These are phyloP conservation scores for Heliconius hewitsoni DNA, from an alignment of 1,140 invertebrate species.

Conservation along the genomic window DNA sequence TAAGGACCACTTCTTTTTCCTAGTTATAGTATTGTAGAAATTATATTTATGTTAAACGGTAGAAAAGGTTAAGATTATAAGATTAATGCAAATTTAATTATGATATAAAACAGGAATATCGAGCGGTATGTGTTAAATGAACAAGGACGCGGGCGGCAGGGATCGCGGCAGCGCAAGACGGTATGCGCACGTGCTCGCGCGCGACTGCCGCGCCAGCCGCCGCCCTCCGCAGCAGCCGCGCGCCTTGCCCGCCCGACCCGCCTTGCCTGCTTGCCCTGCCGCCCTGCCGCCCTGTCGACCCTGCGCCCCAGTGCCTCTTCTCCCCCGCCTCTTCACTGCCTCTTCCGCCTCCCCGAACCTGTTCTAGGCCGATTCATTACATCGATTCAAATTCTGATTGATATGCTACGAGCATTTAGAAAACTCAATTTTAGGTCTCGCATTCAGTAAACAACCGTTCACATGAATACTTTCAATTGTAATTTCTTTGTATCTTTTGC, in stretches of 20 bases:
- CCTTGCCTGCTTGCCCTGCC: slow-evolving; percentile 41
- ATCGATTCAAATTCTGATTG: slow-evolving; percentile 45
- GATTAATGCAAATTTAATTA: slow-evolving; percentile 29
- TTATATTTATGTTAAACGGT: background rate
- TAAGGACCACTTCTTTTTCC: slow-evolving; percentile 44
- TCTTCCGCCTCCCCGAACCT: slow-evolving; percentile 27
- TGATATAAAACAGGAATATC: slow-evolving; percentile 54
- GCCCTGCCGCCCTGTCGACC: slow-evolving; percentile 32
- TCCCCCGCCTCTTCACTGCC: background rate
- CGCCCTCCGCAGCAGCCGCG: slow-evolving; percentile 51
- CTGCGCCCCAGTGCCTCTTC: slow-evolving; percentile 9
- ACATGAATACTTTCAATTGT: background rate
- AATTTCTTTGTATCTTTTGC: background rate
- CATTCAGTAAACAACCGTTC: slow-evolving; percentile 4
- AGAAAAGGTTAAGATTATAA: background rate
- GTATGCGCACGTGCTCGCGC: slow-evolving; percentile 74
- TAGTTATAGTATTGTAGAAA: slow-evolving; percentile 1
- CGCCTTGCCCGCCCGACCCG: slow-evolving; percentile 49
- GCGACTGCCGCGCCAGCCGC: slow-evolving; percentile 69
- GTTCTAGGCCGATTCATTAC: slow-evolving; percentile 44
- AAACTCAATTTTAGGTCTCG: slow-evolving; percentile 30
- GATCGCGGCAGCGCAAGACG: slow-evolving; percentile 60
- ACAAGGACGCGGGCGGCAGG: slow-evolving; percentile 54
- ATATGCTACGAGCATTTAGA: slow-evolving; percentile 37
- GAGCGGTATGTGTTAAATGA: slow-evolving; percentile 50